Evolutionary conservation across 2,113 vertebrate genomes (phyloP), one percentile per base, ranked within the genome.

Genomic region (Poeciliopsis occidentalis): DNA sequence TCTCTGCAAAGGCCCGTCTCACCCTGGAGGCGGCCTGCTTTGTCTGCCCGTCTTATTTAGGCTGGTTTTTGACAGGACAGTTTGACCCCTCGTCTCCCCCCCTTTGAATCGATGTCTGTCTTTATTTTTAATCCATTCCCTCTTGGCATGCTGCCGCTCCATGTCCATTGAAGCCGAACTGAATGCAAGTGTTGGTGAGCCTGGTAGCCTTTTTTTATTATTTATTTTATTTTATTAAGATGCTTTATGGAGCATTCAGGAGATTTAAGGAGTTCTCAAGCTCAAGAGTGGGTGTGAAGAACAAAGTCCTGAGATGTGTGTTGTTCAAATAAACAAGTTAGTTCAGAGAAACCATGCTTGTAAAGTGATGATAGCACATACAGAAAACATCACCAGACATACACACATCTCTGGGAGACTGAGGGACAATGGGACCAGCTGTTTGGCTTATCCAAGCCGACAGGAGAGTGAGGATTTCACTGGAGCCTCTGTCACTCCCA

Each of bases 51-150:
- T 79, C 67, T 82, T 88, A 85, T 84, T 88, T 86, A 81, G 78
- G 72, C 68, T 83, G 84, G 2, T 80, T 92, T 91, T 87, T 92
- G 85, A 92, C 89, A 88, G 80, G 66, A 72, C 27, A 29, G 73
- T 84, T 80, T 75, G 76, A 61, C 78, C 83, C 84, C 34, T 44
- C 82, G 79, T 71, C 70, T 19, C 34, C 26, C 39, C 32, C 54
- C 60, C 12, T 78, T 44, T 17, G 69, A 79, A 82, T 79, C 76
- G 75, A 73, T 72, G 66, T 81, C 72, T 76, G 70, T 79, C 72
- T 88, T 85, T 81, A 87, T 80, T 91, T 89, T 90, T 86, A 91
- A 91, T 92, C 88, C 87, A 89, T 71, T 91, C 86, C 80, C 88
- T 88, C 82, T 90, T 88, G 87, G 91, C 87, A 81, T 86, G 75